Evolutionary conservation across 2,797 vertebrate species (phyloP).

Genomic region (Enteromius fasciolatus): DNA sequence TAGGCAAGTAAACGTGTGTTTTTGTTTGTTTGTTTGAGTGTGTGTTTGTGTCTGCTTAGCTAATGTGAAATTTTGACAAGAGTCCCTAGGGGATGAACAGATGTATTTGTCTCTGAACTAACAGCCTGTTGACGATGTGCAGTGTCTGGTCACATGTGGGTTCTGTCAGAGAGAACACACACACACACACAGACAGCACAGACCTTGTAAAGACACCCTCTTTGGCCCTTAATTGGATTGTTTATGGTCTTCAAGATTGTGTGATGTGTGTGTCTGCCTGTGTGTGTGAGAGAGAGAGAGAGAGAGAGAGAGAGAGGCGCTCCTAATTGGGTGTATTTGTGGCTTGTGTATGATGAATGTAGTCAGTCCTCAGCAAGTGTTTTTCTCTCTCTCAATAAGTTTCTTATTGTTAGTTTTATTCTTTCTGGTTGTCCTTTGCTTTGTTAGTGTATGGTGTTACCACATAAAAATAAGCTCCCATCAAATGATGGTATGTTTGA

Average conservation of each 20-base stretch:
- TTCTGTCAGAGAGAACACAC: constrained; percentile 45
- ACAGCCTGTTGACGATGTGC: constrained; percentile 52
- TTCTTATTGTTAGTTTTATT: not conserved
- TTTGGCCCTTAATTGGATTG: constrained; percentile 25
- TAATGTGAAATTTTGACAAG: constrained; percentile 55
- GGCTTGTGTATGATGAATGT: constrained; percentile 2
- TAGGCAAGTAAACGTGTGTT: not conserved
- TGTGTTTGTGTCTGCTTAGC: constrained; percentile 38
- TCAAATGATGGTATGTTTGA: constrained; percentile 43
- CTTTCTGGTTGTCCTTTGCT: not conserved
- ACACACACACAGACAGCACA: constrained; percentile 40
- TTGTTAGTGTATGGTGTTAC: constrained; percentile 11
- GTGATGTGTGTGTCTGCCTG: not conserved
- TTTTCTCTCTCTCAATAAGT: not conserved
- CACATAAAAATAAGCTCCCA: constrained; percentile 7
- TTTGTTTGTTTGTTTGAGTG: constrained; percentile 7
- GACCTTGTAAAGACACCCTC: constrained; percentile 28
- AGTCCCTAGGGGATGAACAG: constrained; percentile 56
- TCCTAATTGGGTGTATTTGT: constrained; percentile 29
- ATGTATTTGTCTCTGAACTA: constrained; percentile 60
- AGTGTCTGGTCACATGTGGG: constrained; percentile 41
- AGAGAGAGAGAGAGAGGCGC: not conserved
- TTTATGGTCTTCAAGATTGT: constrained; percentile 3
- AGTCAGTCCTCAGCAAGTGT: constrained; percentile 15
- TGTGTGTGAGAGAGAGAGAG: not conserved